Conservation (phyloP, 2,888 invertebrate genomes). For the Synergus gifuensis region DNA sequence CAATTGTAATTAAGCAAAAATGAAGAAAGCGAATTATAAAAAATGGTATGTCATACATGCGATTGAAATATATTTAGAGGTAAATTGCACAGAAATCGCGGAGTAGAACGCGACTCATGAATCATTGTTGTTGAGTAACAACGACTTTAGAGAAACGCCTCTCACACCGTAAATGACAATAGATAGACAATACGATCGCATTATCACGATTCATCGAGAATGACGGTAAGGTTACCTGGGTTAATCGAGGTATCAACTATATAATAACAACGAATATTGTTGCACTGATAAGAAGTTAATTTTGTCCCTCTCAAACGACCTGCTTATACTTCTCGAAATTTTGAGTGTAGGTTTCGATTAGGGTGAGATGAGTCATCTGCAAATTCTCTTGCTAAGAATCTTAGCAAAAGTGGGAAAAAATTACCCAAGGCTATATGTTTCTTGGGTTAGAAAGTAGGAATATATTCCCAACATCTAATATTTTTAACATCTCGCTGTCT, state of each 20-base stretch:
- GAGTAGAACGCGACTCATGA: slow-evolving; percentile 32
- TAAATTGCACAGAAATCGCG: not conserved
- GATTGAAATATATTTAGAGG: not conserved
- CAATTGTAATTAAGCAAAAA: too few relatives aligned
- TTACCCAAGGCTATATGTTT: too few relatives aligned
- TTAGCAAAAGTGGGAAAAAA: too few relatives aligned
- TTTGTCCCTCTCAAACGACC: not conserved
- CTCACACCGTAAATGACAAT: slow-evolving; percentile 26
- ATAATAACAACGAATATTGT: slow-evolving; percentile 28
- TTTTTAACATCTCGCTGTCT: not conserved
- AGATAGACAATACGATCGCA: slow-evolving; percentile 27
- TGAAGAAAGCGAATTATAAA: too few relatives aligned
- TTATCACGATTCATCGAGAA: slow-evolving; percentile 22
- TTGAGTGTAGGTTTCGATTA: too few relatives aligned
- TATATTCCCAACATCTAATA: too few relatives aligned
- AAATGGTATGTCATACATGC: too few relatives aligned
- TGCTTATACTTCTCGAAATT: not conserved
- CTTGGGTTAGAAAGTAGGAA: too few relatives aligned
- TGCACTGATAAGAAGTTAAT: not conserved
- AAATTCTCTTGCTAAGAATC: too few relatives aligned
- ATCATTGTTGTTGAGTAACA: slow-evolving; percentile 13
- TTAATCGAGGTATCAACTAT: slow-evolving; percentile 29
- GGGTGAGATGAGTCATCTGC: too few relatives aligned
- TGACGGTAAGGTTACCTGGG: not conserved
- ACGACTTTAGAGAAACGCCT: slow-evolving; percentile 13